Base-by-base conservation (phyloP, 35 echinoderm and acorn worm species). In the Lytechinus variegatus region DNA sequence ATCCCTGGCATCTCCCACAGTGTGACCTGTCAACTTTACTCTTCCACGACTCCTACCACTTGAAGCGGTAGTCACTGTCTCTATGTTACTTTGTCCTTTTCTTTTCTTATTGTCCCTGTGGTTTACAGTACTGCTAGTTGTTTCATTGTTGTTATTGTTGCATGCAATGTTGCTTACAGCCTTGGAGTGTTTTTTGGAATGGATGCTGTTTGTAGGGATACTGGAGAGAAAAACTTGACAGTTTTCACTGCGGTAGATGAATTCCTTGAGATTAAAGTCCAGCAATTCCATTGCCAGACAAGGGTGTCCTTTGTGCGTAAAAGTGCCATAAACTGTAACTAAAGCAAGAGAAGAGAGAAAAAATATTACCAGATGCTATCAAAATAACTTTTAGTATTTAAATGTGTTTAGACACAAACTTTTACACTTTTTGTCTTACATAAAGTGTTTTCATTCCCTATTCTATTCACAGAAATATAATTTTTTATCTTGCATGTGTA, bases 231-330 rank as follows among this genome's bases (percentile, higher is more conserved):
- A 13, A 13, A 94, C 94, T 9, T 72, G 87, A 52, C 95, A 86
- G 19, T 97, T 95, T 52, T 97, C 94, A 87, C 72, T 92, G n/a
- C 91, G 94, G 96, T 95, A 97, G 52, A 95, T 95, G 55, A 97
- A 61, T 60, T 97, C 95, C 92, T 97, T 97, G 33, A 99, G 94
- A 54, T 96, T 97, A 56, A 95, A 97, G 57, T 99, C 96, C 13
- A 99, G 96, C 55, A 99, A 92, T 92, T 99, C 98, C 95, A 97
- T 97, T 21, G 97, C 95, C 21, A 99, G 94, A 79, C 97, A 99
- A 9, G 98, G 98, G 61, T 99, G 97, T 33, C 96, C 96, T 27
- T 96, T 97, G 87, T 99, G 95, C 53, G 95, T 97, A 86, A 99
- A 99, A 24, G 92, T 97, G 24, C 96, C 97, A 94, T 96, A 96